These are phyloP conservation scores for Esox masquinongy DNA, from an alignment of 2,797 vertebrate genomes.

Conservation along the genomic window DNA sequence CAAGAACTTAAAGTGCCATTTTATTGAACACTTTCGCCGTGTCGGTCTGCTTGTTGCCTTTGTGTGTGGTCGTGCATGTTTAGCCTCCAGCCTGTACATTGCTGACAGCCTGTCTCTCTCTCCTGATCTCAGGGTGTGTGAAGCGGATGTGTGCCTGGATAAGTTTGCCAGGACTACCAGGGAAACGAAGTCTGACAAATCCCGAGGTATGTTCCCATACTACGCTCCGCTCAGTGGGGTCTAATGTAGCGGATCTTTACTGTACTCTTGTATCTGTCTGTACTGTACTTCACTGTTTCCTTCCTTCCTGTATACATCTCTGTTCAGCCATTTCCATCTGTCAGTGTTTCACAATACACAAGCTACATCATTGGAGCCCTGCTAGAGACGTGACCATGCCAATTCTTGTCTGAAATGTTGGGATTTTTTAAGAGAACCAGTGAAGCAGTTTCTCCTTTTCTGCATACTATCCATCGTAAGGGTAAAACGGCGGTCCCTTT, in stretches of 20 bases:
- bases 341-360: neutral
- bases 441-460: neutral
- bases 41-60: neutral
- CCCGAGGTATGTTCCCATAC: conserved; percentile 4
- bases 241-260: neutral
- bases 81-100: neutral
- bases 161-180: conserved; percentile 22
- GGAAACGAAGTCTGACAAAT: conserved; percentile 3
- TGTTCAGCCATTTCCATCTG: neutral
- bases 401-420: neutral
- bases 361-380: neutral
- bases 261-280: neutral
- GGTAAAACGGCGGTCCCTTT: neutral
- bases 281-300: neutral
- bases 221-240: neutral
- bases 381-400: neutral
- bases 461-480: neutral
- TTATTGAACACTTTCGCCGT: neutral
- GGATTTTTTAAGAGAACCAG: neutral
- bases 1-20: neutral
- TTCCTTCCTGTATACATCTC: neutral
- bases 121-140: neutral
- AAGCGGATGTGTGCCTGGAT: conserved; percentile 19
- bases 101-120: conserved; percentile 6
- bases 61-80: neutral